Conservation (phyloP, 2,888 invertebrate genomes). For the Drosophila pullipes region DNA sequence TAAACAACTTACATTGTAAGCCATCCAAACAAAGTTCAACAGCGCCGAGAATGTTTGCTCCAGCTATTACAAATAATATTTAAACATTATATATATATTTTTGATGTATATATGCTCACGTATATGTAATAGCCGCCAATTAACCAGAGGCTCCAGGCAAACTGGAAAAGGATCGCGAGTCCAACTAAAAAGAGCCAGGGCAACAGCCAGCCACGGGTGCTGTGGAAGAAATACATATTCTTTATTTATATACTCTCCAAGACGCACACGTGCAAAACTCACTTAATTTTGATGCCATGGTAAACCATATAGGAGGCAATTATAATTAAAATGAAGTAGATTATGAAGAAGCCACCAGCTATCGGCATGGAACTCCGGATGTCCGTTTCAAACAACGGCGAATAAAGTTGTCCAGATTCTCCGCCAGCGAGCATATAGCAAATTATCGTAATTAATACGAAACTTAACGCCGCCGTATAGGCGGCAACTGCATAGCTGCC, state of each 20-base stretch:
- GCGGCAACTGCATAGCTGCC: constrained; percentile 92
- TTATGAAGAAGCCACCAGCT: constrained; percentile 87
- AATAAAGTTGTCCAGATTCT: constrained; percentile 94
- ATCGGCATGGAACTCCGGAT: constrained; percentile 90
- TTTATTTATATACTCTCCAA: accelerated
- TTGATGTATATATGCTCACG: constrained; percentile 87
- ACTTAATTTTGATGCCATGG: constrained; percentile 84
- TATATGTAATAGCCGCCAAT: constrained; percentile 96
- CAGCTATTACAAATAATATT: constrained; percentile 86
- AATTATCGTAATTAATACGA: constrained; percentile 91
- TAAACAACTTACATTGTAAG: constrained; percentile 89
- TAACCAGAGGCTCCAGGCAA: constrained; percentile 93
- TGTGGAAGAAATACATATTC: constrained; percentile 64
- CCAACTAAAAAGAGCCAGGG: constrained; percentile 92
- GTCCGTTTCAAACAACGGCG: constrained; percentile 95
- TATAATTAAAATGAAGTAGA: constrained; percentile 85
- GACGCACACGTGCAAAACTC: background rate
- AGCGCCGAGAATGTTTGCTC: constrained; percentile 92
- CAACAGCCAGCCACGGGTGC: constrained; percentile 92
- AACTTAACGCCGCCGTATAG: constrained; percentile 91
- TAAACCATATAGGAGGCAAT: constrained; percentile 86
- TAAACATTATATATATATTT: background rate
- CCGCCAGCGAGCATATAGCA: constrained; percentile 93
- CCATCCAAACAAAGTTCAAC: constrained; percentile 92
- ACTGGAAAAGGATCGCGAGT: constrained; percentile 90